Percentiles rank a stretch among this genome's conserved stretches.
Conservation (phyloP, 2,888 invertebrate species). For the Drosophila flavopinicola region DNA sequence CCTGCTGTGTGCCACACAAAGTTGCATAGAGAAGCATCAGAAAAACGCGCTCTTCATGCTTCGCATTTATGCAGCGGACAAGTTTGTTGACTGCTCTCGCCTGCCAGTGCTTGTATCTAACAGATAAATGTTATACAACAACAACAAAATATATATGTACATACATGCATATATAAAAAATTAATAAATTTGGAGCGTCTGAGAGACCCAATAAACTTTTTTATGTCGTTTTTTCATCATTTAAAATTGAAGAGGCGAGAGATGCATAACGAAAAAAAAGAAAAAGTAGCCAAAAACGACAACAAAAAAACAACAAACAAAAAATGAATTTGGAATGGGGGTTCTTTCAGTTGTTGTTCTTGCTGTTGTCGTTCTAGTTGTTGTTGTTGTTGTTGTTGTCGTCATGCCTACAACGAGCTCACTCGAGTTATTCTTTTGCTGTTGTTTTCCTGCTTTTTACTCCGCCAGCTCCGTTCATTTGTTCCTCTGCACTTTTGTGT, state of each 20-base stretch:
- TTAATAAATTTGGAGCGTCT: slow-evolving; percentile 39
- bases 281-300: slow-evolving; percentile 18
- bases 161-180: slow-evolving; percentile 30
- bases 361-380: slow-evolving; percentile 5
- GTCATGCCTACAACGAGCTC: slow-evolving; percentile 42
- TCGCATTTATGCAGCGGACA: slow-evolving; percentile 26
- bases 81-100: slow-evolving; percentile 31
- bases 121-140: slow-evolving; percentile 31
- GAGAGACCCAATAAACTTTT: slow-evolving; percentile 29
- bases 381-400: slow-evolving; percentile 9
- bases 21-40: slow-evolving; percentile 24
- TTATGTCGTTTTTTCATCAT: slow-evolving; percentile 3
- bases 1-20: slow-evolving; percentile 20
- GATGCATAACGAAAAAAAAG: slow-evolving; percentile 41
- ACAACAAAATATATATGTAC: background rate
- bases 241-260: slow-evolving; percentile 34
- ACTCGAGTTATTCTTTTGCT: background rate
- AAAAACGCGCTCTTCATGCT: slow-evolving; percentile 6
- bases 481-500: slow-evolving; percentile 36
- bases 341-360: slow-evolving; percentile 17
- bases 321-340: too few species aligned
- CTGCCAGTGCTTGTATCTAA: slow-evolving; percentile 36
- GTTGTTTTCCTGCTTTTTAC: slow-evolving; percentile 1
- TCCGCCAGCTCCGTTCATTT: slow-evolving; percentile 26
- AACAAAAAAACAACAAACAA: slow-evolving; percentile 3